Evolutionary conservation across 1,140 invertebrate genomes (phyloP).

Genomic region (Lucilia cuprina): DNA sequence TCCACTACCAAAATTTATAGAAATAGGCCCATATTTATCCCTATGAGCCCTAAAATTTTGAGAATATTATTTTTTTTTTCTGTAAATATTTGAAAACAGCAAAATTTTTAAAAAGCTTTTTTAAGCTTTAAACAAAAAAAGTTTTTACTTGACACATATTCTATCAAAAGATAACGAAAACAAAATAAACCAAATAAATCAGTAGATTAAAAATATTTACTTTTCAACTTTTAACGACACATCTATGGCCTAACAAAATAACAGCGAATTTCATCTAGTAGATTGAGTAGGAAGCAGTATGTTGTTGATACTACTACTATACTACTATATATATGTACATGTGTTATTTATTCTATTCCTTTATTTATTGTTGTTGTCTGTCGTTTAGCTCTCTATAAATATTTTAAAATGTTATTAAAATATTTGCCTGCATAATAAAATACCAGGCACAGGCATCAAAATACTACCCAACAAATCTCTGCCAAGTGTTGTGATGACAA

Average conservation of each 20-base stretch:
- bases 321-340: background rate
- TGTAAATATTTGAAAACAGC: too few relatives aligned
- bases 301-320: too few relatives aligned
- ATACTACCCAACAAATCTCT: background rate
- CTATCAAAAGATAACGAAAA: too few relatives aligned
- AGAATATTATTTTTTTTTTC: too few relatives aligned
- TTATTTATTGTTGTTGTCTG: background rate
- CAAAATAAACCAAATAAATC: background rate
- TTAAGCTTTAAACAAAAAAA: too few relatives aligned
- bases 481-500: background rate
- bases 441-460: background rate
- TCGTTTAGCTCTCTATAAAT: background rate
- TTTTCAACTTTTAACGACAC: background rate
- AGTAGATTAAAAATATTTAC: background rate
- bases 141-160: too few relatives aligned
- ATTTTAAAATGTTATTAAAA: conserved; percentile 13
- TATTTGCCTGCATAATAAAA: conserved; percentile 12
- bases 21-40: too few relatives aligned
- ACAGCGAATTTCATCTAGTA: too few relatives aligned
- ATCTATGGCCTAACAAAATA: background rate
- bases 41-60: too few relatives aligned
- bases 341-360: background rate
- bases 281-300: too few relatives aligned
- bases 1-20: too few relatives aligned
- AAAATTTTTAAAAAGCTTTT: too few relatives aligned